Base-by-base conservation (phyloP, 1,140 invertebrate genomes). In the Euura lappo region DNA sequence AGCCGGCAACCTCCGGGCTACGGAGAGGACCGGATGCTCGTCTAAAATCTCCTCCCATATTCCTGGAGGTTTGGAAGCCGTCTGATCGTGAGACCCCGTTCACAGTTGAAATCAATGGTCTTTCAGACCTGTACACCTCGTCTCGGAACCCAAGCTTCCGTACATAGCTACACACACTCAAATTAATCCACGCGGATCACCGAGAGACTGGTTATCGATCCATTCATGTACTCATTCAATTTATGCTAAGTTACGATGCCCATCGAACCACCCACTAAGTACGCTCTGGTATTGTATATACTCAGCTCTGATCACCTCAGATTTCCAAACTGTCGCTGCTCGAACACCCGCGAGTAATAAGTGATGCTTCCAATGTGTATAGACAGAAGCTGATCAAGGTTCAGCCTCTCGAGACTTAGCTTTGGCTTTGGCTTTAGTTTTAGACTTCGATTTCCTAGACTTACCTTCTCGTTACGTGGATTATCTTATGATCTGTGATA, bases 31-130 rank as follows among this genome's bases (percentile, higher is more conserved):
- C 67, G 28, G 44, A n/a, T 68, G 28, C 6, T 8, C 28, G 77
- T 1, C 28, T 74, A 75, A 28, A 28, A 74, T 80, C 77, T 78
- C 79, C 77, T 74, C 78, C 77, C 75, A 28, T 28, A 28, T 28
- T 28, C 28, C 28, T 28, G 28, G 28, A 28, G 28, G 28, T 28
- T 28, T 28, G 28, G 28, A 28, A 28, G 1, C 28, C 28, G 28
- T 28, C 28, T 28, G 28, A 28, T 44, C 46, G n/a, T 64, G 60
- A 64, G 8, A 11, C n/a, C 28, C 45, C 4, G 68, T n/a, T 69
- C 43, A 44, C n/a, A 44, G 45, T 69, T 44, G 68, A 11, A 60
- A 60, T 11, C 51, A 60, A 60, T 60, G 51, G 13, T 60, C 51
- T 60, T 60, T 6, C 51, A 60, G 51, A 8, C 51, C 51, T 8